phyloP scores from a whole-genome alignment of 2,888 invertebrate genomes.

The Koerneria pararmatus region DNA sequence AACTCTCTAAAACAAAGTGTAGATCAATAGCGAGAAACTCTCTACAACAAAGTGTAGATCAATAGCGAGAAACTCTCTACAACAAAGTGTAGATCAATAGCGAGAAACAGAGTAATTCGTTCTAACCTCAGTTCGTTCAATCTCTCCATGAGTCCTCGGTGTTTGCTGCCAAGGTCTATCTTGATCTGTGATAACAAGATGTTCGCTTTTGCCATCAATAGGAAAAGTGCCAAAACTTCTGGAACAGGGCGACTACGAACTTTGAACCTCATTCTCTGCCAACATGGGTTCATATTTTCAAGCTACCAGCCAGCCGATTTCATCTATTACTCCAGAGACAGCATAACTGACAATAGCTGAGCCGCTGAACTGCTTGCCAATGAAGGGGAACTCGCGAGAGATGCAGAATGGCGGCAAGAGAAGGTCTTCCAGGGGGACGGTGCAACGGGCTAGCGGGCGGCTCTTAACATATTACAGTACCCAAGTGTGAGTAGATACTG shows the following conservation, averaged over 20 bases:
- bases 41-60: too few relatives aligned
- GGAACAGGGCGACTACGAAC: too few relatives aligned
- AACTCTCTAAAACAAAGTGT: too few relatives aligned
- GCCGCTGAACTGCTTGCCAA: conserved; percentile 32
- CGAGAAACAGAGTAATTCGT: too few relatives aligned
- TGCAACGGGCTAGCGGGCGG: conserved; percentile 32
- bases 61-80: too few relatives aligned
- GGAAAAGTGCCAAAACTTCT: not conserved
- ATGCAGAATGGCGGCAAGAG: conserved; percentile 33
- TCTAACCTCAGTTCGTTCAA: conserved; percentile 29
- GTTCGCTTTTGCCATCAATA: not conserved
- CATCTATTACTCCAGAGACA: not conserved
- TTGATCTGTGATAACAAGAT: conserved; percentile 23
- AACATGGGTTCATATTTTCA: too few relatives aligned
- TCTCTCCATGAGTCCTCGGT: conserved; percentile 28
- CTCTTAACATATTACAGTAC: conserved; percentile 29
- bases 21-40: too few relatives aligned
- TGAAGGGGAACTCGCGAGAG: conserved; percentile 32
- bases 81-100: too few relatives aligned
- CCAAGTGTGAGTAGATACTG: too few relatives aligned
- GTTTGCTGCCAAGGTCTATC: conserved; percentile 33
- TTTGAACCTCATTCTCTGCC: too few relatives aligned
- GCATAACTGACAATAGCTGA: conserved; percentile 24
- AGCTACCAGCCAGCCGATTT: too few relatives aligned
- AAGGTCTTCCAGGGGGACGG: conserved; percentile 31